phyloP scores from a whole-genome alignment of 2,888 invertebrate genomes.

The Caenorhabditis sulstoni region DNA sequence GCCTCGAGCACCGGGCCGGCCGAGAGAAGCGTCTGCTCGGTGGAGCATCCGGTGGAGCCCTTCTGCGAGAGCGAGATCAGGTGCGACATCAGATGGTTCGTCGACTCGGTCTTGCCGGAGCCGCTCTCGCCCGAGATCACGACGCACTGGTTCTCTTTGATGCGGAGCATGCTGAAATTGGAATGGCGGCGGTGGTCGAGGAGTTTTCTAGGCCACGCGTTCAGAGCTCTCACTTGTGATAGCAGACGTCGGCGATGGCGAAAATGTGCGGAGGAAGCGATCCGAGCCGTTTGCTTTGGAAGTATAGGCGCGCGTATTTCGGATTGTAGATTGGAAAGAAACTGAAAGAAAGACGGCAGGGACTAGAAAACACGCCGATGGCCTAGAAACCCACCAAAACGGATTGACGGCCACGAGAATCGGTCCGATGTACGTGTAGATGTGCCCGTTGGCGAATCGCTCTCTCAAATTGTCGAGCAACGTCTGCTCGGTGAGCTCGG shows the following conservation, averaged over 20 bases:
- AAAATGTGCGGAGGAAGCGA: conserved; percentile 97
- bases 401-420: conserved; percentile 94
- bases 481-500: conserved; percentile 94
- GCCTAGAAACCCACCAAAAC: conserved; percentile 83
- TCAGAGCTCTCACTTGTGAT: conserved; percentile 79
- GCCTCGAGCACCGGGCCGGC: conserved; percentile 96
- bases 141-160: conserved; percentile 92
- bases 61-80: conserved; percentile 92
- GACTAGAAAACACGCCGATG: not conserved
- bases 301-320: conserved; percentile 94
- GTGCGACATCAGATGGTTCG: conserved; percentile 94
- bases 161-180: conserved; percentile 87
- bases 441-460: conserved; percentile 90
- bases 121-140: conserved; percentile 85
- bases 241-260: conserved; percentile 85
- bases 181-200: not conserved
- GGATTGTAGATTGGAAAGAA: conserved; percentile 98
- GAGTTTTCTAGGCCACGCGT: not conserved
- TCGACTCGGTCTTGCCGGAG: conserved; percentile 91
- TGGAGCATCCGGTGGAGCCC: conserved; percentile 94
- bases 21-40: conserved; percentile 95
- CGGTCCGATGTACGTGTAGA: conserved; percentile 92
- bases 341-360: conserved; percentile 78
- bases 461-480: conserved; percentile 90
- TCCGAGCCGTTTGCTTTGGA: conserved; percentile 91